phyloP scores from a whole-genome alignment of 2,888 invertebrate species.

The Palloptera scutellata region DNA sequence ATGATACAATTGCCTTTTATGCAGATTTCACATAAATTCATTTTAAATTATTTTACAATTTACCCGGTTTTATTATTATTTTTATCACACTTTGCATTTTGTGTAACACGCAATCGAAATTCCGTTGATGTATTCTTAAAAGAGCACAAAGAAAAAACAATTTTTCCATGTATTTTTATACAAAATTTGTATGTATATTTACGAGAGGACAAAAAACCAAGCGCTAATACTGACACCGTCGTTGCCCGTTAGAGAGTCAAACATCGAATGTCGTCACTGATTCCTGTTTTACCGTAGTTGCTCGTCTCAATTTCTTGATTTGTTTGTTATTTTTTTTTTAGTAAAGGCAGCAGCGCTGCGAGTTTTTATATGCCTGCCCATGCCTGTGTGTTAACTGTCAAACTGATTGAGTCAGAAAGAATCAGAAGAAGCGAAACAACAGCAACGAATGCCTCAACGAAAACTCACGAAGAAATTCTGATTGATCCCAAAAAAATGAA shows the following conservation, averaged over 20 bases:
- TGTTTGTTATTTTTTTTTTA: constrained; percentile 9
- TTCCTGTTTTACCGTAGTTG: constrained; percentile 40
- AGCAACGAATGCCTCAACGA: neutral
- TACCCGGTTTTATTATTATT: constrained; percentile 26
- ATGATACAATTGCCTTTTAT: constrained; percentile 4
- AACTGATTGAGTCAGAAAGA: constrained; percentile 54
- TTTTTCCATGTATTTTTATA: constrained; percentile 17
- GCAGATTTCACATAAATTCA: neutral
- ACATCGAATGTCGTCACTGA: constrained; percentile 57
- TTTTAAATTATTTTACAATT: constrained; percentile 14
- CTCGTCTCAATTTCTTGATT: constrained; percentile 10
- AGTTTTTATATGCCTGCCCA: constrained; percentile 18
- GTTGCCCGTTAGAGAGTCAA: constrained; percentile 61
- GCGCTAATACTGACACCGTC: constrained; percentile 47
- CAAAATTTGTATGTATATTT: constrained; percentile 32
- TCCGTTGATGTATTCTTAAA: constrained; percentile 33
- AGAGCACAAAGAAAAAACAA: neutral
- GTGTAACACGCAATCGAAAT: constrained; percentile 33
- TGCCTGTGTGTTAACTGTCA: constrained; percentile 43
- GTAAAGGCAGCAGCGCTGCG: constrained; percentile 29
- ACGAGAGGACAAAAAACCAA: constrained; percentile 29
- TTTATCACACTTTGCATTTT: constrained; percentile 36
- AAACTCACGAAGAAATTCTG: neutral
- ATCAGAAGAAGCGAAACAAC: neutral
- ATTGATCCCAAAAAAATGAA: neutral